These are phyloP conservation scores for Cricetomys ansorgei DNA, from an alignment of 2,113 vertebrate species.

Conservation along the genomic window DNA sequence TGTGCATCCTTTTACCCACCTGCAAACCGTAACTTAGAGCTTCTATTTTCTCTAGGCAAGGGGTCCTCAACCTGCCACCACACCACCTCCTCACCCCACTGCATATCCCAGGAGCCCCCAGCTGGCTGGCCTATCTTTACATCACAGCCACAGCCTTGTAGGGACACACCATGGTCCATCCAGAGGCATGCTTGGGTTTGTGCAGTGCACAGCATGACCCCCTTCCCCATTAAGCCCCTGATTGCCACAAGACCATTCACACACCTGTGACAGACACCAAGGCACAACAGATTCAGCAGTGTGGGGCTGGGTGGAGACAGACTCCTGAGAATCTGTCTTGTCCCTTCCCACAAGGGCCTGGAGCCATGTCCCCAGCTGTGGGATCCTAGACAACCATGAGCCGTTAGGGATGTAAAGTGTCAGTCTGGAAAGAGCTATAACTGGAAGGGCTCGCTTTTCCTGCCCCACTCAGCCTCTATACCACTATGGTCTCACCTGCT, in stretches of 20 bases:
- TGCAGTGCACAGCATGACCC: no score
- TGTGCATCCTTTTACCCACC: not conserved
- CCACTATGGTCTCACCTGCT: not conserved
- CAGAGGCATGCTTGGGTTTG: not conserved
- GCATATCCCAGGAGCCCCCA: not conserved
- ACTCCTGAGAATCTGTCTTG: not conserved
- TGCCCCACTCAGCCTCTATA: not conserved
- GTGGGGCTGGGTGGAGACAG: not conserved
- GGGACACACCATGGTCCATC: no score
- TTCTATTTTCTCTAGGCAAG: not conserved
- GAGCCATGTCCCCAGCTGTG: no score
- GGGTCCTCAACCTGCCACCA: not conserved
- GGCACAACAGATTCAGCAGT: not conserved
- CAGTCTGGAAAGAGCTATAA: no score
- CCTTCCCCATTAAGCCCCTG: not conserved
- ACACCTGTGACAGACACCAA: not conserved
- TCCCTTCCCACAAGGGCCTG: not conserved
- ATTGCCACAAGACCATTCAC: not conserved
- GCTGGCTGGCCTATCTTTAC: not conserved
- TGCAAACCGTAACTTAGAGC: not conserved
- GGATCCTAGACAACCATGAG: not conserved
- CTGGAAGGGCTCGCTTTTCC: not conserved
- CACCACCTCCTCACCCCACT: not conserved
- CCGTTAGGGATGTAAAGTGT: fast-evolving
- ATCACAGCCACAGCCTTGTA: no score